Evolutionary conservation across 92 coral and sea anemone genomes (phyloP).

Genomic region (Micromussa lordhowensis): DNA sequence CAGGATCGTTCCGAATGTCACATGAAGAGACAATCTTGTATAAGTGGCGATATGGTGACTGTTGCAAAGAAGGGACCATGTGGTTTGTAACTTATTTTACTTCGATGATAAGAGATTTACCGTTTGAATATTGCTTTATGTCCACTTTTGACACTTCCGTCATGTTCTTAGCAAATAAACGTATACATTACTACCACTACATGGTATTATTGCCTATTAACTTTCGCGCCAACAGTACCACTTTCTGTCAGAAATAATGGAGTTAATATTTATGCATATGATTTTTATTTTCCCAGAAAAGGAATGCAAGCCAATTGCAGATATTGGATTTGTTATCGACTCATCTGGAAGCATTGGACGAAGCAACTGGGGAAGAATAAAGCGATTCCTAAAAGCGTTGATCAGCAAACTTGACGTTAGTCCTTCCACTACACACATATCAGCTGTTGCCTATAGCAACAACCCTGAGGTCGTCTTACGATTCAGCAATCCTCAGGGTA

Average conservation of each 20-base stretch:
- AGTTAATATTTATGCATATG: too few species aligned
- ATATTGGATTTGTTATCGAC: conserved; percentile 75
- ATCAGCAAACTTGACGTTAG: conserved; percentile 67
- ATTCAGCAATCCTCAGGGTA: conserved; percentile 45
- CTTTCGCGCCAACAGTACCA: too few species aligned
- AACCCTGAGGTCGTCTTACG: conserved; percentile 49
- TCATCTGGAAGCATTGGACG: conserved; percentile 78
- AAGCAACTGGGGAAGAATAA: conserved; percentile 61
- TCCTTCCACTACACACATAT: conserved; percentile 67
- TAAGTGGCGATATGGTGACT: not conserved
- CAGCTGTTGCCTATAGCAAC: conserved; percentile 71
- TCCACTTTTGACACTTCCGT: too few species aligned
- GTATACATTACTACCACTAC: too few species aligned
- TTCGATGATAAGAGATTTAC: too few species aligned
- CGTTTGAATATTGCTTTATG: too few species aligned
- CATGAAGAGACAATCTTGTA: conserved; percentile 35
- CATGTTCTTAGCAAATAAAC: too few species aligned
- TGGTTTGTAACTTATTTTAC: not conserved
- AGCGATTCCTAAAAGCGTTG: conserved; percentile 64
- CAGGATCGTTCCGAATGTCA: conserved; percentile 37
- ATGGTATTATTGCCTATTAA: too few species aligned
- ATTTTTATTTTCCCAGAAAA: too few species aligned
- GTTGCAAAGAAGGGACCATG: conserved; percentile 44
- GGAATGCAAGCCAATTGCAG: conserved; percentile 61
- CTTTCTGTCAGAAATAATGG: too few species aligned